Base-by-base conservation (phyloP, 2,797 vertebrate species). In the Brachymystax lenok region DNA sequence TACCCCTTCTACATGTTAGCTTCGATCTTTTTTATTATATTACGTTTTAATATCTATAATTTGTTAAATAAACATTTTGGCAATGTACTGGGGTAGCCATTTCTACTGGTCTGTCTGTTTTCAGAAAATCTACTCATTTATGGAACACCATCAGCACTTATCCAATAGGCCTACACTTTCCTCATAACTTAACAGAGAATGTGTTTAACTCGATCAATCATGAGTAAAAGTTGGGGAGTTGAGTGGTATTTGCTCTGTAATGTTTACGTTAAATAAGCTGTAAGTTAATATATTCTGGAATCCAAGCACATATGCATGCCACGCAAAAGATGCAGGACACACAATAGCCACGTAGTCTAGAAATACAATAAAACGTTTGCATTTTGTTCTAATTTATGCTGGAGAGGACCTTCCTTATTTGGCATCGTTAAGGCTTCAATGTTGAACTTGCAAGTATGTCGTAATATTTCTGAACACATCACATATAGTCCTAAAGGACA, bases 1-100 rank as follows among this genome's bases (percentile, higher is more conserved):
- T 90, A 89, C 92, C 94, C 94, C 94, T 94, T 95, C 93, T 94
- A 91, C 94, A 94, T 95, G 96, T 96, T 95, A 96, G 95, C 95
- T 95, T 96, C 95, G 93, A 93, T 95, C 95, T 96, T 94, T 88
- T 91, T 93, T 91, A 92, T 93, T 89, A 91, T 88, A 83, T 75
- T 74, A 73, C 75, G 88, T 80, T 86, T 80, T 56, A 63, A 74
- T 86, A 63, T 88, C 87, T 46, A 46, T 77, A 80, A 84, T 80
- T 83, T 78, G 54, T 73, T 77, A 74, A 85, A 82, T 88, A 88
- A 87, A 85, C 78, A 82, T 82, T 88, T 74, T 83, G 83, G 84
- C 3, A 13, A 46, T 46, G 40, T 46, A 46, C 81, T 63, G 59
- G 59, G 10, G 21, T 63, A 63, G 8, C 17, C 10, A 7, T 27